Evolutionary conservation across 1,140 invertebrate genomes (phyloP), one percentile per base, ranked within the genome.

Genomic region (Ostrea edulis): DNA sequence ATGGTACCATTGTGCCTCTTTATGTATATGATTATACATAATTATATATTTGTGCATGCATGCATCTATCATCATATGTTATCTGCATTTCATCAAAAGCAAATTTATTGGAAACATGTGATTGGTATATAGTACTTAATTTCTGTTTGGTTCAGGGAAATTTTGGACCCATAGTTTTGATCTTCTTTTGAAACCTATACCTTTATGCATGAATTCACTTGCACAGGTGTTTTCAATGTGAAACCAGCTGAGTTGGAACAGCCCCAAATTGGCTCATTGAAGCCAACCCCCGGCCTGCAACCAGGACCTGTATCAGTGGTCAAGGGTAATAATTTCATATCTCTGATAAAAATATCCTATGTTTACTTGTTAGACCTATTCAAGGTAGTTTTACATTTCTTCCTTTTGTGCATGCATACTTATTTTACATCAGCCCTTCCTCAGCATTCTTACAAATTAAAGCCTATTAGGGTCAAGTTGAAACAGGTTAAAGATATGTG

Each of bases 181-280:
- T 29, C 68, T 62, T 62, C 58, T 77, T 77, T 77, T 11, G 29
- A 77, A 77, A 25, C 25, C 68, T 77, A 29, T 77, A 77, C 68
- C 68, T 77, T 29, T 25, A 77, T 54, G 52, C 82, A 83, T 83
- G 52, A 53, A 53, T 83, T 54, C 82, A 83, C 44, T 83, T 83
- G 82, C 44, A 83, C 82, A 83, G 82, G 82, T 52, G 82, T 83
- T 52, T 53, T 83, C 82, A 83, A 83, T 83, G 82, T 83, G 52
- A 52, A 83, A 83, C 82, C 82, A 83, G 82, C 82, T n/a, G 68
- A 77, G 25, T 29, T 77, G 68, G 68, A 77, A 25, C 68, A 77
- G 8, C 29, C 68, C 68, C 68, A 77, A 35, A 77, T 77, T 77
- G 68, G 68, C 68, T 77, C 68, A 29, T 77, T 77, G 68, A 77